These are phyloP conservation scores for Neodiprion pinetum DNA, from an alignment of 1,140 invertebrate genomes.

Conservation along the genomic window DNA sequence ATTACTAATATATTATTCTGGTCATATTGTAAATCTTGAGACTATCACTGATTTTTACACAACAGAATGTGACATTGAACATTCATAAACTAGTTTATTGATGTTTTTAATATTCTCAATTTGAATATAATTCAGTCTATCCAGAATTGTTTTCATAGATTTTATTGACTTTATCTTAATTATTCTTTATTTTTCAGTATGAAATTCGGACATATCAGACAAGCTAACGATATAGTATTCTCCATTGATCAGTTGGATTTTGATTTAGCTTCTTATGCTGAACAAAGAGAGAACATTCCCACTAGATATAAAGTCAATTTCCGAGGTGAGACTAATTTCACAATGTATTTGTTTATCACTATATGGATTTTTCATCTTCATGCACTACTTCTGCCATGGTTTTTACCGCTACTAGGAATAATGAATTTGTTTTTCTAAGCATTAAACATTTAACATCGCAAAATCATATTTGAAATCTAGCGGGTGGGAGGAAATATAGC, in stretches of 20 bases:
- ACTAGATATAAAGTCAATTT: constrained; percentile 25
- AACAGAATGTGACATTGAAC: no score
- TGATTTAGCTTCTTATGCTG: constrained; percentile 24
- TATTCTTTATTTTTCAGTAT: constrained; percentile 31
- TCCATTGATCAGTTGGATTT: constrained; percentile 29
- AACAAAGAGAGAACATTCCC: constrained; percentile 12
- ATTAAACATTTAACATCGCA: no score
- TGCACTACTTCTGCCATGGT: no score
- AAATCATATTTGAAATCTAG: constrained; percentile 18
- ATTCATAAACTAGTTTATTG: no score
- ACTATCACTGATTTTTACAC: no score
- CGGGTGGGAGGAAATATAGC: constrained; percentile 27
- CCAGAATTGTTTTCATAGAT: background rate
- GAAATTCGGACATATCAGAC: constrained; percentile 32
- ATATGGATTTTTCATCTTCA: no score
- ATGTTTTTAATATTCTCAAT: no score
- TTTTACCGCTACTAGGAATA: no score
- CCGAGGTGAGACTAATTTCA: constrained; percentile 12
- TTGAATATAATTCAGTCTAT: no score
- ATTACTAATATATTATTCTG: background rate
- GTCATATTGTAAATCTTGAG: no score
- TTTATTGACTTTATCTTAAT: background rate
- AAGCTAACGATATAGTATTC: constrained; percentile 15
- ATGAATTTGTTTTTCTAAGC: no score
- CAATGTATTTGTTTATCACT: background rate